A percentile compares a stretch with the other conserved stretches of the same genome.
phyloP scores from a whole-genome alignment of 2,888 invertebrate genomes.

The Caenorhabditis wallacei region DNA sequence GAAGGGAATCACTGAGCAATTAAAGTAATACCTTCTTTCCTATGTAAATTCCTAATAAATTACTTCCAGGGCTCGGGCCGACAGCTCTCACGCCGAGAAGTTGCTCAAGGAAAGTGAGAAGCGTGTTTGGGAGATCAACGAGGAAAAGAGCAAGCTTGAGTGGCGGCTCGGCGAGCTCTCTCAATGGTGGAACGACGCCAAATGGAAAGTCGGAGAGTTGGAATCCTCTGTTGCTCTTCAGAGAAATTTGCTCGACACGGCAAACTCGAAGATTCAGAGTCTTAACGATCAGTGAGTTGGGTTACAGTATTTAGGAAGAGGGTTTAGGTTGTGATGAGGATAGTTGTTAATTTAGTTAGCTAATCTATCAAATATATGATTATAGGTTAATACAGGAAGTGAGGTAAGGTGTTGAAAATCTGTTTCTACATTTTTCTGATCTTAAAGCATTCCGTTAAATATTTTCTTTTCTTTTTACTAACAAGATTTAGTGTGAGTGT shows the following conservation, averaged over 20 bases:
- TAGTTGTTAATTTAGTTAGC: neutral
- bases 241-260: constrained; percentile 72
- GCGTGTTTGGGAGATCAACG: constrained; percentile 69
- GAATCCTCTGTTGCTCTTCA: constrained; percentile 75
- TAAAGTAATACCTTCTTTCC: constrained; percentile 58
- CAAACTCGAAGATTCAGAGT: constrained; percentile 70
- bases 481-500: constrained; percentile 1
- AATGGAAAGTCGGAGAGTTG: constrained; percentile 78
- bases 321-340: no score
- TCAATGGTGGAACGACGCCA: constrained; percentile 78
- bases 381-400: constrained; percentile 68
- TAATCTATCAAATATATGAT: neutral
- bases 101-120: constrained; percentile 71
- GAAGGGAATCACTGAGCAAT: constrained; percentile 69
- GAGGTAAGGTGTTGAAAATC: constrained; percentile 49
- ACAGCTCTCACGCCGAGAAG: constrained; percentile 61
- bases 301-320: neutral
- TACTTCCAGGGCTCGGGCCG: constrained; percentile 59
- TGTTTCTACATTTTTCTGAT: neutral
- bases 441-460: neutral
- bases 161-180: constrained; percentile 76
- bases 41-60: neutral
- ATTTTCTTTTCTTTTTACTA: neutral
- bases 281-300: constrained; percentile 70
- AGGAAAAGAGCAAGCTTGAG: constrained; percentile 76